Percentiles rank a stretch among this genome's conserved stretches.
Conservation (phyloP, 1,140 invertebrate species). For the Eumeta japonica region DNA sequence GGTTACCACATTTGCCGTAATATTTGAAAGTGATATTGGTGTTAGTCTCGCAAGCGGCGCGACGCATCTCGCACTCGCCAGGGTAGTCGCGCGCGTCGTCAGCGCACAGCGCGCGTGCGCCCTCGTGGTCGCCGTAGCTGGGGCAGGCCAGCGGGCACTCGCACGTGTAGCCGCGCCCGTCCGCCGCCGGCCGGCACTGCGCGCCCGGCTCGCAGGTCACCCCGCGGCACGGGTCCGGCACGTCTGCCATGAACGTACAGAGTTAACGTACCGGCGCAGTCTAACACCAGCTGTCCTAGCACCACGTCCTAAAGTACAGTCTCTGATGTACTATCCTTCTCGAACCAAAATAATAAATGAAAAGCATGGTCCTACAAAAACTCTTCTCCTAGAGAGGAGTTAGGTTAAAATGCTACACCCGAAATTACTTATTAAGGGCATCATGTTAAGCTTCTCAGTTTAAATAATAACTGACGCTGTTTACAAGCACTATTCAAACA, state of each 20-base stretch:
- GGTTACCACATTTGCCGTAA: slow-evolving; percentile 87
- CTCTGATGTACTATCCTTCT: too few relatives aligned
- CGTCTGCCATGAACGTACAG: slow-evolving; percentile 69
- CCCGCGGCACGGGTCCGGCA: slow-evolving; percentile 73
- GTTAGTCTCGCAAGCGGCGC: slow-evolving; percentile 71
- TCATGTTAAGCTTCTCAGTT: too few relatives aligned
- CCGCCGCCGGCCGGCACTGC: slow-evolving; percentile 72
- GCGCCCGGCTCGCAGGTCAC: slow-evolving; percentile 74
- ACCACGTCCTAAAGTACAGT: too few relatives aligned
- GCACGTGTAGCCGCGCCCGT: slow-evolving; percentile 72
- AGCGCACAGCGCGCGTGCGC: slow-evolving; percentile 72
- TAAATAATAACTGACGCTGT: too few relatives aligned
- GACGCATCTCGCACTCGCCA: slow-evolving; percentile 78
- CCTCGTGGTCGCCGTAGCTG: slow-evolving; percentile 77
- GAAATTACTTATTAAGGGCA: too few relatives aligned
- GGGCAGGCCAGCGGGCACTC: slow-evolving; percentile 75
- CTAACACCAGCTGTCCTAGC: too few relatives aligned
- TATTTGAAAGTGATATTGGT: slow-evolving; percentile 83
- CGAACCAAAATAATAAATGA: too few relatives aligned
- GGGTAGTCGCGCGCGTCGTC: slow-evolving; percentile 72
- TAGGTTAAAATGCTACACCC: too few relatives aligned
- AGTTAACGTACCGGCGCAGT: too few relatives aligned
- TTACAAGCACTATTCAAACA: too few relatives aligned
- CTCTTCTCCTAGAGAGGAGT: too few relatives aligned
- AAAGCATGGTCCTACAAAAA: too few relatives aligned